phyloP scores from a whole-genome alignment of 2,888 invertebrate species.

The Netelia melanura region DNA sequence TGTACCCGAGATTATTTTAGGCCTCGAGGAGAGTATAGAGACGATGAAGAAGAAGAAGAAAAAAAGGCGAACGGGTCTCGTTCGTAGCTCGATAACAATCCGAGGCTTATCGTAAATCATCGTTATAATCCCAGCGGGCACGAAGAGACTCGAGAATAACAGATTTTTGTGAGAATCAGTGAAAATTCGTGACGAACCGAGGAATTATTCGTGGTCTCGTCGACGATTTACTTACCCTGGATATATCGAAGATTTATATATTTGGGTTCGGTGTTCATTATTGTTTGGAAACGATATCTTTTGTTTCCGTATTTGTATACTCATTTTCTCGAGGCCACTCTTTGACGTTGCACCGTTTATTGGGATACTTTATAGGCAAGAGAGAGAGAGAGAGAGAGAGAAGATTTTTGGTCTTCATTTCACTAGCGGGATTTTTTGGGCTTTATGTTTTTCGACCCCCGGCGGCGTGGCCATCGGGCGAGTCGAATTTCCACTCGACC shows the following conservation, averaged over 20 bases:
- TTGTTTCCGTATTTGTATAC: slow-evolving; percentile 29
- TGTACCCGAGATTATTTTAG: slow-evolving; percentile 63
- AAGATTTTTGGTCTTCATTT: neutral
- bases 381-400: too few species aligned
- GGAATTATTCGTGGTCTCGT: neutral
- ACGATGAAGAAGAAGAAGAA: slow-evolving; percentile 30
- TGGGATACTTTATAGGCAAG: too few species aligned
- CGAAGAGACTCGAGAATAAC: neutral
- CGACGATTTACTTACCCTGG: neutral
- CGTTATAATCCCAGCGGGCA: slow-evolving; percentile 30
- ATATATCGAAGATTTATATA: neutral
- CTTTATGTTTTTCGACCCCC: slow-evolving; percentile 22
- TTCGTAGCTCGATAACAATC: slow-evolving; percentile 55
- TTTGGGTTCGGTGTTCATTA: neutral
- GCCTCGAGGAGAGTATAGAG: slow-evolving; percentile 31
- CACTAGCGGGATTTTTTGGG: neutral
- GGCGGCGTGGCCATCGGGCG: slow-evolving; percentile 41
- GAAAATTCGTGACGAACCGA: slow-evolving; percentile 9
- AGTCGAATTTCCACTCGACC: slow-evolving; percentile 52
- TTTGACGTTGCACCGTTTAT: neutral
- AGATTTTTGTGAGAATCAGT: slow-evolving; percentile 23
- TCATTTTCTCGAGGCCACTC: slow-evolving; percentile 11
- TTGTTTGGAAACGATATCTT: slow-evolving; percentile 39
- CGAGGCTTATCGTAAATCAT: slow-evolving; percentile 39
- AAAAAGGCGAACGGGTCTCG: slow-evolving; percentile 5